These are phyloP conservation scores for Actinopyga echinites DNA, from an alignment of 53 echinoderm and acorn worm species.

Conservation along the genomic window DNA sequence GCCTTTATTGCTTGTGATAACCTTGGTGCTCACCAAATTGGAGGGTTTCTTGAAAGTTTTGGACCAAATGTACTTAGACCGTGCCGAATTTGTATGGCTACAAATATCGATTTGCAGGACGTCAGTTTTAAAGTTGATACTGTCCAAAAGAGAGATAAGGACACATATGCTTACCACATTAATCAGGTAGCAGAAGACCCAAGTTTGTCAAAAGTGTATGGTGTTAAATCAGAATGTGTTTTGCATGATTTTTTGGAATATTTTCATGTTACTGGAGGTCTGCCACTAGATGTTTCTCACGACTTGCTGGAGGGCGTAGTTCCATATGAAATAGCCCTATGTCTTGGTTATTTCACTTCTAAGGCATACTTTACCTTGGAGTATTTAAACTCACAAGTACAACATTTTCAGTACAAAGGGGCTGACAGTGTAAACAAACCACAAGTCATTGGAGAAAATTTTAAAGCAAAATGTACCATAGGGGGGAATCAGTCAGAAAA, in stretches of 20 bases:
- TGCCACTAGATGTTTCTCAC: not conserved
- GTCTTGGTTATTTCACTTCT: not conserved
- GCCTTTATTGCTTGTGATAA: not conserved
- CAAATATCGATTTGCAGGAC: not conserved
- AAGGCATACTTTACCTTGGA: not conserved
- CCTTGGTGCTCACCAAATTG: not conserved
- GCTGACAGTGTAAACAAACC: not conserved
- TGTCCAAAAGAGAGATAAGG: not conserved
- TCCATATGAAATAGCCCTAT: not conserved
- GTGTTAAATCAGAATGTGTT: not conserved
- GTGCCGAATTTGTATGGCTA: conserved; percentile 1
- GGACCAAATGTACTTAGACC: not conserved
- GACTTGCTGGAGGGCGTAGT: not conserved
- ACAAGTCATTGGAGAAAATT: not conserved
- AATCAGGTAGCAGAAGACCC: not conserved
- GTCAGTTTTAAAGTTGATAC: not conserved
- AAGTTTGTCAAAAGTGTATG: not conserved
- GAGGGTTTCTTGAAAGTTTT: not conserved
- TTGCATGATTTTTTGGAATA: not conserved
- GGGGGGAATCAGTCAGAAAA: conserved; percentile 24
- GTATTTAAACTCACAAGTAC: not conserved
- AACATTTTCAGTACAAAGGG: not conserved
- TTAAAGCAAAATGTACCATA: not conserved
- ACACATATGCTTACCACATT: conserved; percentile 6
- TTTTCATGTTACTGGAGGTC: not conserved